phyloP scores from a whole-genome alignment of 1,140 invertebrate genomes.

The Drosophila miranda region DNA sequence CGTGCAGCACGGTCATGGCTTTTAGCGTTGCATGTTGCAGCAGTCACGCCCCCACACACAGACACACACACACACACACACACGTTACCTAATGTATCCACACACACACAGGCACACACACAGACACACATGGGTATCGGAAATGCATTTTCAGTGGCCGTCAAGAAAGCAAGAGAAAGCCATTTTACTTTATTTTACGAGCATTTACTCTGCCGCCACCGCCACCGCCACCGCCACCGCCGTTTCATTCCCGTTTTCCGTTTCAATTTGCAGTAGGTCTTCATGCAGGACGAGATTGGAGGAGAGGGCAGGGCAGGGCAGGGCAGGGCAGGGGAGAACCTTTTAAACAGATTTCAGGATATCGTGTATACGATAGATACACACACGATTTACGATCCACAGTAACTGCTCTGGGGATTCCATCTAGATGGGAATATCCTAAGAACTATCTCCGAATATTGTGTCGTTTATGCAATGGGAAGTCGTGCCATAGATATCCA shows the following conservation, averaged over 20 bases:
- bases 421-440: too few species aligned
- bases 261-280: slow-evolving; percentile 52
- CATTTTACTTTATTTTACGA: slow-evolving; percentile 76
- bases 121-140: slow-evolving; percentile 36
- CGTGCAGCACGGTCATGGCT: slow-evolving; percentile 69
- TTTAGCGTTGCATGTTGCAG: slow-evolving; percentile 66
- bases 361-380: too few species aligned
- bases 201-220: slow-evolving; percentile 58
- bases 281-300: too few species aligned
- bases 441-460: too few species aligned
- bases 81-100: not conserved
- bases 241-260: slow-evolving; percentile 47
- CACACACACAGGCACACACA: slow-evolving; percentile 1
- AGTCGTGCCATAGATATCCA: too few species aligned
- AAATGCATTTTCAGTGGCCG: slow-evolving; percentile 77
- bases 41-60: slow-evolving; percentile 49
- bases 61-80: slow-evolving; percentile 10
- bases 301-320: too few species aligned
- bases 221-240: slow-evolving; percentile 19
- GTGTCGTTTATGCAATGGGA: too few species aligned
- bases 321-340: too few species aligned
- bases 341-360: too few species aligned
- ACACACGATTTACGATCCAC: too few species aligned
- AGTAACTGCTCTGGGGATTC: too few species aligned
- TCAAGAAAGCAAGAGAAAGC: slow-evolving; percentile 78